Evolutionary conservation across 2,113 vertebrate species (phyloP).

Genomic region (Copsychus sechellarum): DNA sequence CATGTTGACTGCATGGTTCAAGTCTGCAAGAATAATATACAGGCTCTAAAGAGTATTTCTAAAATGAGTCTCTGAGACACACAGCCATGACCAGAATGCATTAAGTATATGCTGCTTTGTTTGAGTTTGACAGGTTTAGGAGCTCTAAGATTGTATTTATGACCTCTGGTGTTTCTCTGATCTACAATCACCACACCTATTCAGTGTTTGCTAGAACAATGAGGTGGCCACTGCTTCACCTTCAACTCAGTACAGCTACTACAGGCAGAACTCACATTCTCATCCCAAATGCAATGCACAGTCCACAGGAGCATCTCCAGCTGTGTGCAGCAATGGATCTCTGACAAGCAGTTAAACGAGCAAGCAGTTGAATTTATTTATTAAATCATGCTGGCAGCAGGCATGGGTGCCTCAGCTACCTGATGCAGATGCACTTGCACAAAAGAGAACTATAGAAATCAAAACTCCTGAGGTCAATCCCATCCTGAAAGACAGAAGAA

Average conservation of each 20-base stretch:
- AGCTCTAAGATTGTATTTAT: not conserved
- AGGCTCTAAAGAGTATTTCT: not conserved
- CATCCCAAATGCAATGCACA: not conserved
- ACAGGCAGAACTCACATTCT: not conserved
- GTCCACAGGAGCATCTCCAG: not conserved
- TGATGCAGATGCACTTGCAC: not conserved
- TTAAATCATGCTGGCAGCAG: not conserved
- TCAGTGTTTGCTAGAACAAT: not conserved
- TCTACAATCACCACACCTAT: not conserved
- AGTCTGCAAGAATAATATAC: not conserved
- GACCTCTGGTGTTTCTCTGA: not conserved
- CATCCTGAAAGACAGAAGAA: not conserved
- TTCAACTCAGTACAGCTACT: not conserved
- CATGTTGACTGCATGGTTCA: not conserved
- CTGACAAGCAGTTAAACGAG: not conserved
- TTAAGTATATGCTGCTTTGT: not conserved
- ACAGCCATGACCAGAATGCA: not conserved
- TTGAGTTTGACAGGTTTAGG: not conserved
- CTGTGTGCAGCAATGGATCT: not conserved
- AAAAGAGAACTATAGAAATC: not conserved
- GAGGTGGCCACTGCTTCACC: not conserved
- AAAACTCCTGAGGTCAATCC: not conserved
- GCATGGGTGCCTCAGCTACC: not conserved
- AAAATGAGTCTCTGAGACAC: not conserved
- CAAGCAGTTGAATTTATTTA: not conserved